Conservation (phyloP, 2,113 vertebrate genomes). For the Dromiciops gliroides region DNA sequence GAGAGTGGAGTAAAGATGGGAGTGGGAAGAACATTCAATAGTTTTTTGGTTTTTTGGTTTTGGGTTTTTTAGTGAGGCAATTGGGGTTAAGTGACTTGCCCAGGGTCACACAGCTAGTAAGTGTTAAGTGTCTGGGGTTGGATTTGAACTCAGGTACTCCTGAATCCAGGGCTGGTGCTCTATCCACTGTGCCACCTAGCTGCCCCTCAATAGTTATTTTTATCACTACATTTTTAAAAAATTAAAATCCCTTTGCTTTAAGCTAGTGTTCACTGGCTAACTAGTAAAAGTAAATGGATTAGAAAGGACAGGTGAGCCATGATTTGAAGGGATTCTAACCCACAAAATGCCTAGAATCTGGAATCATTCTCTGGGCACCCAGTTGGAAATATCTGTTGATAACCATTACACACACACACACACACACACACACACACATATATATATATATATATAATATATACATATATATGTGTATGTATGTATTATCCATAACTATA, state of each 20-base stretch:
- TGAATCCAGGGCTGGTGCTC: too few relatives aligned
- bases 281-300: not conserved
- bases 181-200: too few relatives aligned
- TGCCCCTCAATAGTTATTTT: not conserved
- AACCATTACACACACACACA: not conserved
- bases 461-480: too few relatives aligned
- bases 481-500: too few relatives aligned
- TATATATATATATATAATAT: too few relatives aligned
- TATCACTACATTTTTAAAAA: not conserved
- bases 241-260: not conserved
- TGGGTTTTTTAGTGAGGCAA: too few relatives aligned
- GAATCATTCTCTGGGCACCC: not conserved
- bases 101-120: too few relatives aligned
- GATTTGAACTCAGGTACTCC: too few relatives aligned
- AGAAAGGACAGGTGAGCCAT: not conserved
- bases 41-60: too few relatives aligned
- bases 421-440: too few relatives aligned
- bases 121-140: too few relatives aligned
- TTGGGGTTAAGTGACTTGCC: too few relatives aligned
- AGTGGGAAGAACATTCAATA: not conserved
- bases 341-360: not conserved
- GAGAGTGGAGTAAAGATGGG: not conserved
- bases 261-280: not conserved
- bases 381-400: not conserved
- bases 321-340: not conserved